Evolutionary conservation across 2,797 vertebrate genomes (phyloP).

Genomic region (Leptatherina wallacei): DNA sequence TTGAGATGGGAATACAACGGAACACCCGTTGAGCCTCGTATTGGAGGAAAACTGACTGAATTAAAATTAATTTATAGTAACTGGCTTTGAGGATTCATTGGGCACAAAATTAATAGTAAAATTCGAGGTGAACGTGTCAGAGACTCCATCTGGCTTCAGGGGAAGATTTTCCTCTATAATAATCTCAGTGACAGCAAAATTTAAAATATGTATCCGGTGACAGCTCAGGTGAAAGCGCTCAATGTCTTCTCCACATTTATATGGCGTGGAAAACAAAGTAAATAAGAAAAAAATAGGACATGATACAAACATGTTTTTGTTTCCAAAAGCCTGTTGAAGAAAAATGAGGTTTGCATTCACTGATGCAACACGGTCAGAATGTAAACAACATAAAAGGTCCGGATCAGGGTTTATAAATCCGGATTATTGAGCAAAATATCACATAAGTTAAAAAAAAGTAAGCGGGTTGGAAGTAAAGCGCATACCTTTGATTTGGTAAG

Average conservation of each 20-base stretch:
- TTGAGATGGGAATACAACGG: constrained; percentile 5
- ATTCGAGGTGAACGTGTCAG: neutral
- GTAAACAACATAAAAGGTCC: constrained; percentile 53
- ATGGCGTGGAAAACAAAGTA: neutral
- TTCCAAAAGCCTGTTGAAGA: neutral
- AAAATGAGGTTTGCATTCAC: neutral
- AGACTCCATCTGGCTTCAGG: neutral
- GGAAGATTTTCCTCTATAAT: neutral
- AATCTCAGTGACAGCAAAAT: constrained; percentile 7
- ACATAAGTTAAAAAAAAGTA: neutral
- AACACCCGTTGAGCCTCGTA: constrained; percentile 41
- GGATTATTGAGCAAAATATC: neutral
- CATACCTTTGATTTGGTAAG: constrained; percentile 80
- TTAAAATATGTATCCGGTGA: constrained; percentile 23
- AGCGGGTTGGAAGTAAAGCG: constrained; percentile 33
- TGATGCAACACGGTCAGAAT: constrained; percentile 33
- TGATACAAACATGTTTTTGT: neutral
- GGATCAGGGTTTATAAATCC: neutral
- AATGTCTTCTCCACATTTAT: neutral
- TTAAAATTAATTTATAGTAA: constrained; percentile 30
- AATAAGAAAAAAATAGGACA: neutral
- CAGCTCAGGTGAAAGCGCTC: constrained; percentile 28
- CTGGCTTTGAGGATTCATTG: constrained; percentile 11
- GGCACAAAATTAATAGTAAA: neutral
- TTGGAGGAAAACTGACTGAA: constrained; percentile 35